These are phyloP conservation scores for Sesamia nonagrioides DNA, from an alignment of 1,140 invertebrate genomes.

Conservation along the genomic window DNA sequence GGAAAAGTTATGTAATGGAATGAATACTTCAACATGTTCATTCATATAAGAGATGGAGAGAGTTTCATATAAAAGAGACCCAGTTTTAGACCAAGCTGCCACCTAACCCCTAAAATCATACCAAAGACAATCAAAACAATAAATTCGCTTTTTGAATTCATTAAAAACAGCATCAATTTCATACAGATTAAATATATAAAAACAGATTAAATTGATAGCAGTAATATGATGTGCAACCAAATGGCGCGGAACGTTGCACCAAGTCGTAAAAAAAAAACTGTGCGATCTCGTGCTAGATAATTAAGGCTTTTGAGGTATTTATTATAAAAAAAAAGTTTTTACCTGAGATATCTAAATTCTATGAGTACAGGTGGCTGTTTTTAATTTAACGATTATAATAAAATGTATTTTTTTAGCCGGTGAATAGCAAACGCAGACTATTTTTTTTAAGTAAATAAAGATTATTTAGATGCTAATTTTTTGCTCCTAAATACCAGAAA, in stretches of 20 bases:
- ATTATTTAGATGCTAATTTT: no score
- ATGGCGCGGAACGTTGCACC: conserved; percentile 68
- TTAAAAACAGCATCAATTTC: conserved; percentile 9
- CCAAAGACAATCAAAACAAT: not conserved
- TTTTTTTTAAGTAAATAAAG: no score
- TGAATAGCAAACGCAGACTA: no score
- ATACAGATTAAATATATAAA: conserved; percentile 31
- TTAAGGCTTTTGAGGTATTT: conserved; percentile 81
- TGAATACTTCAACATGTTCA: no score
- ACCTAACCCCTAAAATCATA: not conserved
- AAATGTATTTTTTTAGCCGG: conserved; percentile 25
- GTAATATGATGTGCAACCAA: conserved; percentile 58
- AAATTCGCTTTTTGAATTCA: not conserved
- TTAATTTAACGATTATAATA: conserved; percentile 21
- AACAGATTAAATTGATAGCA: conserved; percentile 57
- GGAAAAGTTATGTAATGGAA: no score
- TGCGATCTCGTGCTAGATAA: conserved; percentile 84
- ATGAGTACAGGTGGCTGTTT: conserved; percentile 66
- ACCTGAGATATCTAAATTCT: conserved; percentile 80
- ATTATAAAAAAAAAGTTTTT: conserved; percentile 79
- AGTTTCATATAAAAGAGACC: no score
- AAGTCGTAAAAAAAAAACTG: conserved; percentile 71
- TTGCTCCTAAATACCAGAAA: no score
- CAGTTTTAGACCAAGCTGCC: not conserved
- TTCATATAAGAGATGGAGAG: no score